A percentile compares a stretch with the other conserved stretches of the same genome.
Conservation (phyloP, 2,113 vertebrate genomes). For the Triplophysa rosa region DNA sequence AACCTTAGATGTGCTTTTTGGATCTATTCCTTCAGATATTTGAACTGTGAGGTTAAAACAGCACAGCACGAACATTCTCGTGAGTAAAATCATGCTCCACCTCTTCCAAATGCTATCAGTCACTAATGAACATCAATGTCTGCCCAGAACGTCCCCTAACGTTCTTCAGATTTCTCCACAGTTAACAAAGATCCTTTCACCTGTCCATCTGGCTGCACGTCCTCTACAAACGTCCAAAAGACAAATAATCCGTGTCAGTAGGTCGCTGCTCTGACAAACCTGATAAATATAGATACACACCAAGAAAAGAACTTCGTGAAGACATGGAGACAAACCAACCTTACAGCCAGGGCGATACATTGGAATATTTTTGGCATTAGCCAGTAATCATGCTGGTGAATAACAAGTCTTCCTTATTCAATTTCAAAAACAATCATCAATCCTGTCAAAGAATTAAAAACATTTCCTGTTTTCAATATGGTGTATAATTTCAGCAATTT, state of each 20-base stretch:
- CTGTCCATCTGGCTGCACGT: not conserved
- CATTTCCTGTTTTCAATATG: no score
- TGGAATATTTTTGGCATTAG: no score
- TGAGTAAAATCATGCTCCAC: constrained; percentile 34
- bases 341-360: no score
- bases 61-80: constrained; percentile 26
- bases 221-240: not conserved
- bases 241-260: constrained; percentile 17
- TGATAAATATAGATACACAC: not conserved
- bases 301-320: no score
- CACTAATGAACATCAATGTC: constrained; percentile 34
- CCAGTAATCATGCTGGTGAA: no score
- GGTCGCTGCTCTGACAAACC: not conserved
- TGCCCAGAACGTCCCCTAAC: not conserved
- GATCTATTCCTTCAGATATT: constrained; percentile 40
- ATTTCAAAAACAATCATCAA: no score
- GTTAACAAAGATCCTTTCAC: not conserved
- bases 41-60: constrained; percentile 45
- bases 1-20: constrained; percentile 54
- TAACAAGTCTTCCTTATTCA: no score
- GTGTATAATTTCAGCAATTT: no score
- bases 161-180: not conserved
- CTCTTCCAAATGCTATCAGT: constrained; percentile 43
- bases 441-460: no score
- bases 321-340: no score